phyloP scores from a whole-genome alignment of 2,888 invertebrate genomes.

The Aspidapion aeneum region DNA sequence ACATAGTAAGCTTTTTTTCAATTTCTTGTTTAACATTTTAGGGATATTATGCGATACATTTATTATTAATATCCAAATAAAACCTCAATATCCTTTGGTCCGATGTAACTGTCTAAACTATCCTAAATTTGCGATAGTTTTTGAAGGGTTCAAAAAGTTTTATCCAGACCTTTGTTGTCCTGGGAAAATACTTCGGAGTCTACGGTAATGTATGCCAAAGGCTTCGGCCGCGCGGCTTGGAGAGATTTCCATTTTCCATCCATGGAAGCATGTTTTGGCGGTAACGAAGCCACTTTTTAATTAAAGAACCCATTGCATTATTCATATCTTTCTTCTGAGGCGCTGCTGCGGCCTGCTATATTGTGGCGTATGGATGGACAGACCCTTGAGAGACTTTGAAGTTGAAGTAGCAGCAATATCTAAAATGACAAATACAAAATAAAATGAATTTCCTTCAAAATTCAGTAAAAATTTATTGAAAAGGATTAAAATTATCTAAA shows the following conservation, averaged over 20 bases:
- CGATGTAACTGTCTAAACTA: no score
- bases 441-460: no score
- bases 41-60: no score
- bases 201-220: conserved; percentile 23
- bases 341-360: conserved; percentile 21
- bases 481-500: no score
- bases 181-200: background rate
- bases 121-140: no score
- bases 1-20: no score
- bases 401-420: background rate
- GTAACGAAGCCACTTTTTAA: conserved; percentile 33
- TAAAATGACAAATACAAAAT: no score
- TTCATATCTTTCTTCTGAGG: conserved; percentile 27
- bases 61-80: no score
- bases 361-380: background rate
- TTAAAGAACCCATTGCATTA: conserved; percentile 35
- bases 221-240: background rate
- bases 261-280: conserved; percentile 24
- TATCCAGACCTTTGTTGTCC: background rate
- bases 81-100: no score
- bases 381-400: background rate
- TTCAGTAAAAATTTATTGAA: no score
- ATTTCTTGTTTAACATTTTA: no score
- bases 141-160: background rate
- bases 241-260: conserved; percentile 22